A percentile compares a stretch with the other conserved stretches of the same genome.
These are phyloP conservation scores for Calidris pygmaea DNA, from an alignment of 2,113 vertebrate genomes.

Conservation along the genomic window DNA sequence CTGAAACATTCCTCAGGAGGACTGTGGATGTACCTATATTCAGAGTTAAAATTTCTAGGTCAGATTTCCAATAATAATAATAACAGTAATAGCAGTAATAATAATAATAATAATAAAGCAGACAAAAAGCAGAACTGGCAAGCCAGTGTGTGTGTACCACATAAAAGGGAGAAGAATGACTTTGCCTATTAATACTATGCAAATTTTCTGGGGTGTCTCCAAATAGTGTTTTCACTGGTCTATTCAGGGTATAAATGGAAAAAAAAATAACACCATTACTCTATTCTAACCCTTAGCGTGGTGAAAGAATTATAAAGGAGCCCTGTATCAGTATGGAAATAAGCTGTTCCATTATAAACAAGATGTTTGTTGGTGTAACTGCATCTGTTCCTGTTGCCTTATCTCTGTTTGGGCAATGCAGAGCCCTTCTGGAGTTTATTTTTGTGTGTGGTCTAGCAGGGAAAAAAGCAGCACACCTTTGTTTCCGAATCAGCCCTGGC, in stretches of 20 bases:
- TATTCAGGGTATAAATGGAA: neutral
- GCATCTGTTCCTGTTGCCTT: neutral
- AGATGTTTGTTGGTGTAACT: neutral
- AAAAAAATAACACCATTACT: neutral
- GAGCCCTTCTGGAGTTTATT: neutral
- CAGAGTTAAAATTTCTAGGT: slow-evolving; percentile 39
- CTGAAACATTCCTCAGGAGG: neutral
- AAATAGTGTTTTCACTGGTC: slow-evolving; percentile 48
- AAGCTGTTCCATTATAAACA: neutral
- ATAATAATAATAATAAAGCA: slow-evolving; percentile 17
- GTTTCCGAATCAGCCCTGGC: neutral
- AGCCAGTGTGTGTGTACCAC: slow-evolving; percentile 36
- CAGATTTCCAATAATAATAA: slow-evolving; percentile 36
- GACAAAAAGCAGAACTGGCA: slow-evolving; percentile 12
- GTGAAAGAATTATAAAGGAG: neutral
- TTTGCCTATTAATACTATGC: slow-evolving; percentile 45
- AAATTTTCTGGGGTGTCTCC: slow-evolving; percentile 42
- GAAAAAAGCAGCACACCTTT: neutral
- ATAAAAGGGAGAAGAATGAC: slow-evolving; percentile 50
- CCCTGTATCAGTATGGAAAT: neutral
- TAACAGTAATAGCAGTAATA: neutral
- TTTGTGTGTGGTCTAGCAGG: neutral
- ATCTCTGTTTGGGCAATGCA: neutral
- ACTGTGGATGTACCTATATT: neutral
- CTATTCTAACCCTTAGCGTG: neutral